Evolutionary conservation across 2,113 vertebrate genomes (phyloP), one percentile per base, ranked within the genome.

Genomic region (Sinocyclocheilus maitianheensis): DNA sequence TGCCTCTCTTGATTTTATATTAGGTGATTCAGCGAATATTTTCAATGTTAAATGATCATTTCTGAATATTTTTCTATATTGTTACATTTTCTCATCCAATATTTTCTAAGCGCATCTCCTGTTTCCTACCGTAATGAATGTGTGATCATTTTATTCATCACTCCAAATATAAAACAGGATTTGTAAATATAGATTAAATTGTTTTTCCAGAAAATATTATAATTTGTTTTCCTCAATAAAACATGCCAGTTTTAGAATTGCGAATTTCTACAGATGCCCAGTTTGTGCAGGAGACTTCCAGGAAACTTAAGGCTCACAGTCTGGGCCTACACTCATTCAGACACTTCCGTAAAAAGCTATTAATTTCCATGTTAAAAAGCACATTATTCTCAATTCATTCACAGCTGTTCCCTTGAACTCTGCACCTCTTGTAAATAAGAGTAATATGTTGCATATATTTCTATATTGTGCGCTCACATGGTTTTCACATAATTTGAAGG

Each of bases 381-480:
- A 65, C 37, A 81, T 65, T 55, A 77, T 24, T 46, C 8, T 65
- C 62, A 26, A 10, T 46, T 81, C 60, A 67, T 67, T 81, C 40
- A 65, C 14, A 48, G 58, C n/a, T 30, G 60, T 80, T 63, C 30
- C 48, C 76, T 55, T 77, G 76, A 77, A 77, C 51, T 10, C 26
- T 26, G 43, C 12, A 76, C 72, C 12, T 18, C 51, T 14, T 77
- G 12, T 77, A 43, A 40, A n/a, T 43, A 40, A 72, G 37, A 72
- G 71, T 74, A 77, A 77, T 77, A 55, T 20, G 51, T 55, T 77
- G 26, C 26, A 77, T 55, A 65, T 63, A 81, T 79, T 55, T 34
- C 43, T 37, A 79, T 37, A 79, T 79, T 82, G 63, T 81, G 62
- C 46, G n/a, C 14, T 24, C 26, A 22, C 13, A 13, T 63, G 58